Percentiles rank a stretch among this genome's conserved stretches.
Evolutionary conservation across 2,113 vertebrate species (phyloP).

Genomic region (Pygoscelis adeliae): DNA sequence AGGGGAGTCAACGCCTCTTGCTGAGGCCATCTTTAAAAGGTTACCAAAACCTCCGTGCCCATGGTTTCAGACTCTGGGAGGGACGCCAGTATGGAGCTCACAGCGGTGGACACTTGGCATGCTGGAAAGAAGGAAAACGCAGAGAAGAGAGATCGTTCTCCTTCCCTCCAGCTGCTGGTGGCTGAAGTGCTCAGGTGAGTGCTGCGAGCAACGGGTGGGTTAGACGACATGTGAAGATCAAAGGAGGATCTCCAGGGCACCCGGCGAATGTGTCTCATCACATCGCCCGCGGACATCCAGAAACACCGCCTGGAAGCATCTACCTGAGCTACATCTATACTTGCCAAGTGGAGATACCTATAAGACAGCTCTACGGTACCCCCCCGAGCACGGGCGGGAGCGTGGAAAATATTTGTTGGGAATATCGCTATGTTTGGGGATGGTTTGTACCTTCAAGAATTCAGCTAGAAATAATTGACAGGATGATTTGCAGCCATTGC

Average conservation of each 20-base stretch:
- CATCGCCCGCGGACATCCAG: not conserved
- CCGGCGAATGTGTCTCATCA: not conserved
- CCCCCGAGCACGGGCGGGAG: fast-evolving
- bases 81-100: fast-evolving
- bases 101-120: not conserved
- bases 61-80: not conserved
- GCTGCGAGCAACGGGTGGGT: not conserved
- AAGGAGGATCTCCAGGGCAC: not conserved
- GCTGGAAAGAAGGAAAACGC: not conserved
- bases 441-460: not conserved
- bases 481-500: slow-evolving; percentile 23
- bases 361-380: not conserved
- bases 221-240: not conserved
- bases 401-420: not conserved
- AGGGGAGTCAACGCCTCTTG: not conserved
- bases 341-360: not conserved
- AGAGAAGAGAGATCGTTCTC: not conserved
- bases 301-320: not conserved
- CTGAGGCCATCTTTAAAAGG: not conserved
- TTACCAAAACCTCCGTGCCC: not conserved
- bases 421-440: not conserved
- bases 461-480: slow-evolving; percentile 8
- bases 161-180: not conserved
- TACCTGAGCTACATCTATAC: not conserved
- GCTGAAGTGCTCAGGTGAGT: not conserved